phyloP scores from a whole-genome alignment of 2,888 invertebrate genomes.

The Crepidodera aurea region DNA sequence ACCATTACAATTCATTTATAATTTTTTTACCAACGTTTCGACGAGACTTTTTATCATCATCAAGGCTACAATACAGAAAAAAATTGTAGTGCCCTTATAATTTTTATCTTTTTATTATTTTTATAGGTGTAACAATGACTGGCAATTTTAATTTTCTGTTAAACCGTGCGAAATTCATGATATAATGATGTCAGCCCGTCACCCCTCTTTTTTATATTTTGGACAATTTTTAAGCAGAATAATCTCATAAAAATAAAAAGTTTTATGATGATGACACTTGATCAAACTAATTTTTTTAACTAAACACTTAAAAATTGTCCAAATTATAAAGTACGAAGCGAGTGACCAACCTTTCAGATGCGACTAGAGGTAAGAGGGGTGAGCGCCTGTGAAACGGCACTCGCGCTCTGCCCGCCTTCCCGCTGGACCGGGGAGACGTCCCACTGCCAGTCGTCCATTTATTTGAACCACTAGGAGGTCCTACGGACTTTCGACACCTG shows the following conservation, averaged over 20 bases:
- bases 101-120: no score
- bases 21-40: no score
- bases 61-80: no score
- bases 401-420: constrained; percentile 61
- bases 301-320: constrained; percentile 38
- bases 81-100: no score
- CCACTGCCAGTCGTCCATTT: constrained; percentile 47
- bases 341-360: constrained; percentile 59
- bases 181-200: constrained; percentile 50
- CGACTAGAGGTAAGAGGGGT: constrained; percentile 52
- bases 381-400: constrained; percentile 72
- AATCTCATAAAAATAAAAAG: not conserved
- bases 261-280: no score
- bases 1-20: not conserved
- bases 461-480: constrained; percentile 40
- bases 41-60: no score
- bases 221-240: constrained; percentile 36
- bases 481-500: constrained; percentile 61
- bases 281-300: no score
- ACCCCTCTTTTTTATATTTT: constrained; percentile 48
- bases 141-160: not conserved
- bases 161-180: constrained; percentile 1
- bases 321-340: constrained; percentile 48
- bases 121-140: not conserved
- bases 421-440: constrained; percentile 60